phyloP scores from a whole-genome alignment of 2,888 invertebrate genomes.

The Agapostemon virescens region DNA sequence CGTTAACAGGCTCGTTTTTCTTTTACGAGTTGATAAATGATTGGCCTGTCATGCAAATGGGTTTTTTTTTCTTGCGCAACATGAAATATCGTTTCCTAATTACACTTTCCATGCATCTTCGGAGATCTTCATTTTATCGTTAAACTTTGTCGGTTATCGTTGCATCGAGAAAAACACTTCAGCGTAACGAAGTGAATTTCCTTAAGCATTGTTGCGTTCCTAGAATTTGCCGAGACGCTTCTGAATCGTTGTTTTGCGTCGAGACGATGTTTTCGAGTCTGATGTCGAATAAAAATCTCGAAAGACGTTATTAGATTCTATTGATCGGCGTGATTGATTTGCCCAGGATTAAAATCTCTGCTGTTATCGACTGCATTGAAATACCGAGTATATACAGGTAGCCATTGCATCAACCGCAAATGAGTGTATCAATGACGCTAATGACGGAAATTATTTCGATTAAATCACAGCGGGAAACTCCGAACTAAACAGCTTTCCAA shows the following conservation, averaged over 20 bases:
- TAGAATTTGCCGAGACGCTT: neutral
- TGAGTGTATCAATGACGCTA: no score
- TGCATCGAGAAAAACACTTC: neutral
- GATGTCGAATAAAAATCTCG: neutral
- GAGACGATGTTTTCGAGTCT: neutral
- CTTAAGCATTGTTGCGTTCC: neutral
- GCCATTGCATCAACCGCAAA: no score
- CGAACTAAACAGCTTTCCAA: no score
- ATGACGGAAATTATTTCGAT: no score
- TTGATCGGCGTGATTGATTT: no score
- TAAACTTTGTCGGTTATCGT: neutral
- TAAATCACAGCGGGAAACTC: no score
- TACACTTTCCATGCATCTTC: neutral
- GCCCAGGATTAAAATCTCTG: no score
- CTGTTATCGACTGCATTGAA: no score
- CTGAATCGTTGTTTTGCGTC: neutral
- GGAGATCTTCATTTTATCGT: neutral
- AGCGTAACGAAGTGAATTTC: neutral
- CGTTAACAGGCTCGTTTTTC: conserved; percentile 32
- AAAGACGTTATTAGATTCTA: neutral
- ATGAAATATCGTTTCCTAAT: neutral
- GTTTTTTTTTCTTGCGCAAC: neutral
- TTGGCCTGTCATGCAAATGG: neutral
- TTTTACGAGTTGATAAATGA: conserved; percentile 10
- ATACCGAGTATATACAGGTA: no score